Evolutionary conservation across 2,888 invertebrate species (phyloP).

Genomic region (Aleiodes testaceus): DNA sequence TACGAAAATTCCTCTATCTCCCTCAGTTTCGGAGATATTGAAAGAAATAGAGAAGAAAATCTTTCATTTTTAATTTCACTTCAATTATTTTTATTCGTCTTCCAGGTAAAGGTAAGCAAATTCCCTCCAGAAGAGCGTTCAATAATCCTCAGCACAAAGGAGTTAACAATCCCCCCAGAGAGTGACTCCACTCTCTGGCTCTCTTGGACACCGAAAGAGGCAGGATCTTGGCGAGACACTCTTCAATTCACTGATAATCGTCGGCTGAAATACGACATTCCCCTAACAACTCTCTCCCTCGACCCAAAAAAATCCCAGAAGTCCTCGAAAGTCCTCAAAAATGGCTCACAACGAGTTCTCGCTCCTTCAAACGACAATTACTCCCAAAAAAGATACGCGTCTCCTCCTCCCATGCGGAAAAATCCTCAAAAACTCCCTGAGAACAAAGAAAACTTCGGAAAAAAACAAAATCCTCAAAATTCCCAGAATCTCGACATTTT

Average conservation of each 20-base stretch:
- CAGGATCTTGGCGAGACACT: constrained; percentile 78
- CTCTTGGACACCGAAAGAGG: constrained; percentile 79
- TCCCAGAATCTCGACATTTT: neutral
- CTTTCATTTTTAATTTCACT: neutral
- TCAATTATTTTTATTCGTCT: neutral
- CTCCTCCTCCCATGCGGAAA: constrained; percentile 10
- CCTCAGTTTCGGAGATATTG: neutral
- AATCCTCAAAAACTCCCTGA: constrained; percentile 10
- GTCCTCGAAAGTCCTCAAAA: constrained; percentile 32
- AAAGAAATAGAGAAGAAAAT: neutral
- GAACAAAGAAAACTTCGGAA: constrained; percentile 45
- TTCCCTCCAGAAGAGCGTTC: constrained; percentile 76
- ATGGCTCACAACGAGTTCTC: constrained; percentile 30
- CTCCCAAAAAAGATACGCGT: too few relatives aligned
- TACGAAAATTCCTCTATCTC: too few relatives aligned
- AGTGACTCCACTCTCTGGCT: constrained; percentile 76
- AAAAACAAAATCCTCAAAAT: neutral
- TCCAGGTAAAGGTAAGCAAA: constrained; percentile 75
- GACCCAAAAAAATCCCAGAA: constrained; percentile 40
- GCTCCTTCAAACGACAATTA: constrained; percentile 41
- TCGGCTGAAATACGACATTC: constrained; percentile 80
- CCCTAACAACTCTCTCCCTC: constrained; percentile 61
- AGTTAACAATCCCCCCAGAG: constrained; percentile 75
- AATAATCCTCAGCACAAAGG: constrained; percentile 76
- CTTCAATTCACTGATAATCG: constrained; percentile 78